Evolutionary conservation across 1,140 invertebrate genomes (phyloP), one percentile per base, ranked within the genome.

Genomic region (Samia ricini): DNA sequence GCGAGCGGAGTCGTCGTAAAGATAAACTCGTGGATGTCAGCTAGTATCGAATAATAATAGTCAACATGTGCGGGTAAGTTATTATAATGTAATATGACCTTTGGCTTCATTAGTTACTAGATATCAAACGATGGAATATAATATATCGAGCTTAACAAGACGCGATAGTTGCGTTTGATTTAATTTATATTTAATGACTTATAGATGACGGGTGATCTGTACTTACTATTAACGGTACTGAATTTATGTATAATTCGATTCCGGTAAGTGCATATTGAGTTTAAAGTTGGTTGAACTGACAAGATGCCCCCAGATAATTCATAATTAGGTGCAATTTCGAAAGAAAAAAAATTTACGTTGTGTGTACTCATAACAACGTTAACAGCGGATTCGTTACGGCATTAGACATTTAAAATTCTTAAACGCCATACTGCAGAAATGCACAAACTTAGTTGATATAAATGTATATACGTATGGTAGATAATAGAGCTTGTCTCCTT

Each of bases 181-280:
- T 42, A 42, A 42, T 42, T 42, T 42, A 42, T 42, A 42, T 42
- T 42, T 42, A 42, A 42, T 15, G 33, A 42, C 33, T 42, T 42
- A 42, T 12, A 26, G 8, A 4, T n/a, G n/a, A n/a, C 26, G 8
- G n/a, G 33, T 42, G n/a, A 42, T 42, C 33, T 42, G 10, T 42
- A 15, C n/a, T 15, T 42, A 15, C 3, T 3, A 42, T 42, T 42
- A 15, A 3, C 10, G 8, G 33, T 42, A 42, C 0, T 42, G 3
- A 42, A 15, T 42, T 12, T 15, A 15, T 42, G 33, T 10, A 15
- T 12, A 42, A 15, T 42, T 15, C 33, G 12, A 42, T 42, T 42
- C 33, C 1, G n/a, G 33, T 15, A 42, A 42, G 15, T 15, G 8
- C 33, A 10, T 15, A 42, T 42, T 42, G n/a, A 12, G n/a, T 42